Conservation (phyloP, 2,113 vertebrate genomes). For the Cranoglanis bouderius region DNA sequence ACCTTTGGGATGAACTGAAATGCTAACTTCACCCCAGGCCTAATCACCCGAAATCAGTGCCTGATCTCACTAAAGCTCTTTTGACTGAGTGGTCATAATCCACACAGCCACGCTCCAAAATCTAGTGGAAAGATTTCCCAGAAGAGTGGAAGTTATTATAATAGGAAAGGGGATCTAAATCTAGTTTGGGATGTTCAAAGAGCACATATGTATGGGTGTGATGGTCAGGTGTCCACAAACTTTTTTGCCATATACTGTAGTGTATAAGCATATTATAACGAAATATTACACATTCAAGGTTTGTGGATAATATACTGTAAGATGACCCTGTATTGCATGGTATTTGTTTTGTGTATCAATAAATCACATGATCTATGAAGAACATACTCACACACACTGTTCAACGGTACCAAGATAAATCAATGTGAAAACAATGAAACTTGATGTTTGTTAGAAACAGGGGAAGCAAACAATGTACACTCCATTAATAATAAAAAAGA, state of each 20-base stretch:
- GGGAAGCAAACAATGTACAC: conserved; percentile 33
- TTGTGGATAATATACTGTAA: too few relatives aligned
- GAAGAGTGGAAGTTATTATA: background rate
- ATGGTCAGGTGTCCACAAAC: too few relatives aligned
- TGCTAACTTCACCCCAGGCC: background rate
- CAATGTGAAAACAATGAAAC: conserved; percentile 21
- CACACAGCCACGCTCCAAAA: too few relatives aligned
- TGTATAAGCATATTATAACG: background rate
- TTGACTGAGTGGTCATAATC: background rate
- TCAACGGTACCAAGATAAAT: background rate
- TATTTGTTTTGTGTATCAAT: background rate
- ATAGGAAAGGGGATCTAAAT: background rate
- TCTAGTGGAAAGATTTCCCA: background rate
- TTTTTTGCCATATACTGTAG: too few relatives aligned
- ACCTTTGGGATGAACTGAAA: background rate
- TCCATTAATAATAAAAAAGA: conserved; percentile 48
- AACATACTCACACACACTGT: background rate
- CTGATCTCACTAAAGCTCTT: background rate
- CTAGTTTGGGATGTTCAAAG: background rate
- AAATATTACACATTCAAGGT: background rate
- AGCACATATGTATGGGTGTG: background rate
- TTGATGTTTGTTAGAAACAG: conserved; percentile 36
- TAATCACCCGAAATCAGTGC: background rate
- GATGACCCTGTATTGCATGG: background rate
- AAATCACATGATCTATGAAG: background rate